Base-by-base conservation (phyloP, 2,797 vertebrate species). In the Protonibea diacanthus region DNA sequence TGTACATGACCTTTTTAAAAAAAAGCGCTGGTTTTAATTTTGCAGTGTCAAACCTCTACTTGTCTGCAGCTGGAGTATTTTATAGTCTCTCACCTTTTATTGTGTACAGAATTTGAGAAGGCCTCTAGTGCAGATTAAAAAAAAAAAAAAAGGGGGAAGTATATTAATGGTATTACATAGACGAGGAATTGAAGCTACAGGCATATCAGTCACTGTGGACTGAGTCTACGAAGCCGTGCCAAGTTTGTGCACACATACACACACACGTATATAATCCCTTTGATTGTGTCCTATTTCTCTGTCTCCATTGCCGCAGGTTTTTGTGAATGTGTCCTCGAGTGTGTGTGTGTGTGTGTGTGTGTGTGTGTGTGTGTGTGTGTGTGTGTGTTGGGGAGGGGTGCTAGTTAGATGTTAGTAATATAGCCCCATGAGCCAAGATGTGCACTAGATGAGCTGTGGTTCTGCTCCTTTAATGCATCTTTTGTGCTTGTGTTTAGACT, bases 271-370 rank as follows among this genome's bases (percentile, higher is more conserved):
- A n/a, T 88, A 90, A 90, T 92, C 90, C 87, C 76, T 87, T 91
- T 90, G 85, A 90, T 88, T 91, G 79, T 87, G 89, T 88, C 88
- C 89, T 89, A 91, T 88, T 91, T 93, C 76, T 83, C 78, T 67
- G 67, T 88, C 75, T 81, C 67, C 42, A 63, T 58, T 68, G 84
- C 87, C 58, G 69, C 74, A 80, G 90, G 75, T 89, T 92, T 88
- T 89, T 78, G 82, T 82, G 70, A 82, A 73, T 77, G 84, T 87
- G 80, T 81, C 86, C 78, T 79, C 48, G 71, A 87, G 76, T 89
- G 81, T 80, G 33, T 38, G 33, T 38, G 29, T 27, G 29, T 38
- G 33, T 38, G 33, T 38, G 8, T 7, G 33, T 38, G 33, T 33
- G 33, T 29, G 29, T 33, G 33, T 33, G 33, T 33, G 7, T 6